Evolutionary conservation across 2,888 invertebrate genomes (phyloP), one percentile per base, ranked within the genome.

Genomic region (Drosophila kanekoi): DNA sequence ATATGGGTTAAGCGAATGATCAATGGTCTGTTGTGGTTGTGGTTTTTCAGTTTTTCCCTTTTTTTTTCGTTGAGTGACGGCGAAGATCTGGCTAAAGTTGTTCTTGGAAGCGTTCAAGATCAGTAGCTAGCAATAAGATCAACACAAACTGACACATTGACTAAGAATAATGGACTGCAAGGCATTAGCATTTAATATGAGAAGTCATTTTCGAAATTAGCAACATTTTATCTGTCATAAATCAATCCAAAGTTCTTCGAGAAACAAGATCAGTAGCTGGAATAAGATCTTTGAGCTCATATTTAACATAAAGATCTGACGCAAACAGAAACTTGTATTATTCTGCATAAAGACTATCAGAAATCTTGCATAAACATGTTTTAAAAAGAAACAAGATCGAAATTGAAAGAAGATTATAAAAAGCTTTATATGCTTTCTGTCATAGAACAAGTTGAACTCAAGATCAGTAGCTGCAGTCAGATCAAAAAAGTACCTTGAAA

Each of bases 1-100:
- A 74, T 70, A 57, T 76, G 73, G 71, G 76, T 64, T 74, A 76
- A 38, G 43, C 40, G 49, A 74, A 60, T 76, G 73, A 70, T 75
- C 78, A 60, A 54, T 77, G 77, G 48, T 51, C 11, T 35, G 18
- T 43, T 43, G 49, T 35, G 18, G 33, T 32, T 52, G 18, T 28
- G 48, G 43, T 14, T 20, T 18, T 14, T 5, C 23, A 5, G n/a
- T n/a, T n/a, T n/a, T 18, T 18, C 23, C 47, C 57, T 51, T 70
- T 18, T 20, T 14, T 35, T 38, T 33, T 16, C 37, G 13, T 14
- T 35, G 33, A n/a, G 37, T 40, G 33, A 49, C 40, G 58, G 43
- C 53, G 43, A 33, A 58, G 51, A 51, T 49, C 52, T 20, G 32
- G 40, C 58, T 10, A 4, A 20, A 58, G 40, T 37, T 41, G 32